phyloP scores from a whole-genome alignment of 2,113 vertebrate genomes.

The Nannospalax galili region DNA sequence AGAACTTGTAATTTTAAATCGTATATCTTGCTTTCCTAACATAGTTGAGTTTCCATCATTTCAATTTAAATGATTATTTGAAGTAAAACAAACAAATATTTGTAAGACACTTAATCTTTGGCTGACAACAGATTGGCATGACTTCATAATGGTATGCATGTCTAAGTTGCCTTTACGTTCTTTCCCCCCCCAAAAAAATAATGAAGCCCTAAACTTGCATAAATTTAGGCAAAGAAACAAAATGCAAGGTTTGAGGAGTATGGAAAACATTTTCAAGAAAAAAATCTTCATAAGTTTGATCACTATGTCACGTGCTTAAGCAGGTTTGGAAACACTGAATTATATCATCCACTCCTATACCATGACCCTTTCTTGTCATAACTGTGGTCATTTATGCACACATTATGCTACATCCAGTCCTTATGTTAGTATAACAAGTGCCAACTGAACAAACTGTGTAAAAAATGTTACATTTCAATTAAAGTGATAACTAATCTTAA shows the following conservation, averaged over 20 bases:
- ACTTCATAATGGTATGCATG: fast-evolving
- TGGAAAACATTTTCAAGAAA: neutral
- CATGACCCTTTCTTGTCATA: neutral
- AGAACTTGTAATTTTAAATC: neutral
- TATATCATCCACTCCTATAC: neutral
- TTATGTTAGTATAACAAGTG: neutral
- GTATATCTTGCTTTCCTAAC: neutral
- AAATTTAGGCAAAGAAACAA: neutral
- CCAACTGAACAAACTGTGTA: neutral
- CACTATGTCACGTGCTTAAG: neutral
- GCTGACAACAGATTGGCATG: neutral
- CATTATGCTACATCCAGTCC: neutral
- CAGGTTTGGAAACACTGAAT: neutral
- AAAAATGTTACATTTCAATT: neutral
- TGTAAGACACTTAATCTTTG: slow-evolving; percentile 10
- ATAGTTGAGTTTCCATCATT: neutral
- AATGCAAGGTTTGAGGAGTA: neutral
- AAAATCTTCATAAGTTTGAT: neutral
- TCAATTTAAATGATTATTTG: neutral
- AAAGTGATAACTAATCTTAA: neutral
- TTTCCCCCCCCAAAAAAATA: neutral
- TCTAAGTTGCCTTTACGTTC: neutral
- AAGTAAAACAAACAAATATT: neutral
- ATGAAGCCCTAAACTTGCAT: neutral
- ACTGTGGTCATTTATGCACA: neutral